Evolutionary conservation across 2,797 vertebrate species (phyloP).

Genomic region (Sebastes taczanowskii): DNA sequence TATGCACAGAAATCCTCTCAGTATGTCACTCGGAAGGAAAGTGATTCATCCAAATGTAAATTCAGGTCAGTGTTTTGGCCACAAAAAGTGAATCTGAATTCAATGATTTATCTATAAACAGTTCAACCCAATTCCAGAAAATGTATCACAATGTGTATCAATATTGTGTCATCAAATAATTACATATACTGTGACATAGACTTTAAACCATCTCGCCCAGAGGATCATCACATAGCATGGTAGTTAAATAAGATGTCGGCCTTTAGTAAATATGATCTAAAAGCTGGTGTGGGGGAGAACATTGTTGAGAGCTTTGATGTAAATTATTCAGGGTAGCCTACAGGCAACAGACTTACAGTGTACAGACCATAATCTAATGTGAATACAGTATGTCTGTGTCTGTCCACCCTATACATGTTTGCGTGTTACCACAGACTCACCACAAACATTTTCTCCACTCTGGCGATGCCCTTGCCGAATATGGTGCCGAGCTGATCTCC

Average conservation of each 20-base stretch:
- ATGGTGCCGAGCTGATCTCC: conserved; percentile 97
- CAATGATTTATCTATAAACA: background rate
- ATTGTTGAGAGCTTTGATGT: conserved; percentile 5
- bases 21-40: background rate
- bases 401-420: background rate
- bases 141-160: background rate
- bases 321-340: conserved; percentile 24
- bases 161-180: background rate
- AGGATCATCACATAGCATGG: background rate
- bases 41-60: conserved; percentile 8
- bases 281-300: background rate
- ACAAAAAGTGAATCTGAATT: background rate
- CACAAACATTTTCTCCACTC: conserved; percentile 96
- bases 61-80: too few species aligned
- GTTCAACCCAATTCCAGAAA: background rate
- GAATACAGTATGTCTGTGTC: background rate
- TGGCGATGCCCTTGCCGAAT: conserved; percentile 95
- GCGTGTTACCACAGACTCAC: conserved; percentile 82
- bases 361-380: background rate
- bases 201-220: background rate
- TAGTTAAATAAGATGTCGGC: background rate
- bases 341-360: background rate
- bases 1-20: background rate
- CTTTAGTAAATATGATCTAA: background rate
- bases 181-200: background rate